phyloP scores from a whole-genome alignment of 2,888 invertebrate species.

The Herminia tarsipennalis region DNA sequence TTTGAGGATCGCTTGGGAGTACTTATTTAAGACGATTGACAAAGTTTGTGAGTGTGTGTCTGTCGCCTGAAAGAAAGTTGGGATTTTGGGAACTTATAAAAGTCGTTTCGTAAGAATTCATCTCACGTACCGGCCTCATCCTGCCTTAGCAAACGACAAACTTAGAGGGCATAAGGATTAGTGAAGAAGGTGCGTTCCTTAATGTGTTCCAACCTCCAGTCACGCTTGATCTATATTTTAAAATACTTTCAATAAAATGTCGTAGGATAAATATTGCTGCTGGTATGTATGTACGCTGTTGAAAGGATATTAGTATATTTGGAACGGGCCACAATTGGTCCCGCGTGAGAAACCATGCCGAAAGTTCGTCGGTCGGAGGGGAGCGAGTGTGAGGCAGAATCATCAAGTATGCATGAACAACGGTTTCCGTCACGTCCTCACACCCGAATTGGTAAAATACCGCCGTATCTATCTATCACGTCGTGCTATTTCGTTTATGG shows the following conservation, averaged over 20 bases:
- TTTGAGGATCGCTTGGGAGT: slow-evolving; percentile 5
- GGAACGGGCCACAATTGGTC: slow-evolving; percentile 27
- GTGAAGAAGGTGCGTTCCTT: slow-evolving; percentile 19
- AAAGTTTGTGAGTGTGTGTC: slow-evolving; percentile 13
- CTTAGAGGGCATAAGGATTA: slow-evolving; percentile 25
- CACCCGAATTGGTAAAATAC: slow-evolving; percentile 43
- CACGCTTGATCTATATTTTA: slow-evolving; percentile 31
- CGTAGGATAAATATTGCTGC: not conserved
- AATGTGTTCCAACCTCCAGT: slow-evolving; percentile 20
- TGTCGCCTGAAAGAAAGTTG: slow-evolving; percentile 16
- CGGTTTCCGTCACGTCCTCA: slow-evolving; percentile 55
- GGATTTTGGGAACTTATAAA: slow-evolving; percentile 16
- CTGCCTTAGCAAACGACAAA: slow-evolving; percentile 34
- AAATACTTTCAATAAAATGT: not conserved
- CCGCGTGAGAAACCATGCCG: slow-evolving; percentile 39
- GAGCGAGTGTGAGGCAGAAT: slow-evolving; percentile 52
- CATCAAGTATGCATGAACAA: slow-evolving; percentile 69
- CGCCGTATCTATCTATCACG: slow-evolving; percentile 27
- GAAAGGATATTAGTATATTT: slow-evolving; percentile 24
- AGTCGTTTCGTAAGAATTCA: slow-evolving; percentile 25
- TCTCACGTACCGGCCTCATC: slow-evolving; percentile 39
- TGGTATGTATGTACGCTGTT: slow-evolving; percentile 10
- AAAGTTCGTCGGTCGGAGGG: slow-evolving; percentile 42
- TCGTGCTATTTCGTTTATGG: slow-evolving; percentile 25
- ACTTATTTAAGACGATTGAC: slow-evolving; percentile 21